A percentile compares a stretch with the other conserved stretches of the same genome.
phyloP scores from a whole-genome alignment of 2,888 invertebrate species.

The Microchrysa polita region DNA sequence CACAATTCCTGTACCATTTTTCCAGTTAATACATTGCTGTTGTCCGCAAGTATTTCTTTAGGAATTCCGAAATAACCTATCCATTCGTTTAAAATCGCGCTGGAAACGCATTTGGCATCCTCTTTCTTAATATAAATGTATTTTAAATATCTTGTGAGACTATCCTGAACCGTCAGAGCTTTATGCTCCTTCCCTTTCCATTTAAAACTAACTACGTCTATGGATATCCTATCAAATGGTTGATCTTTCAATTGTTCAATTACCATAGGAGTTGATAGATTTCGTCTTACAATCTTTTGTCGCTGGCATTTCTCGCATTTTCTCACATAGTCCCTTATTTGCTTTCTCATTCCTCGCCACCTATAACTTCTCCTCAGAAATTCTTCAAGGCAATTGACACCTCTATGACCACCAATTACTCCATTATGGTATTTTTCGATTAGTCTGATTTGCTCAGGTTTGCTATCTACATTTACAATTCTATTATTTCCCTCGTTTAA shows the following conservation, averaged over 20 bases:
- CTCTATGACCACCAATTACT: not conserved
- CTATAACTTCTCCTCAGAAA: not conserved
- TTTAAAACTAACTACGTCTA: not conserved
- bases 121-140: not conserved
- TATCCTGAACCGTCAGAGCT: not conserved
- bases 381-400: not conserved
- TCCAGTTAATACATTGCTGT: not conserved
- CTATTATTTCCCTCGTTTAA: not conserved
- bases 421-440: constrained; percentile 3
- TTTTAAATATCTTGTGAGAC: not conserved
- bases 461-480: not conserved
- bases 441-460: not conserved
- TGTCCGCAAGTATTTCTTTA: not conserved
- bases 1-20: not conserved
- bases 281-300: not conserved
- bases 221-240: not conserved
- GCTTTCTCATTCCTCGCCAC: not conserved
- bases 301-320: not conserved
- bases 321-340: not conserved
- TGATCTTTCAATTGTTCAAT: not conserved
- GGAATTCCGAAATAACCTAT: constrained; percentile 6
- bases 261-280: not conserved
- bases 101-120: not conserved
- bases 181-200: not conserved
- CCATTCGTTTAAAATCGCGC: not conserved